phyloP scores from a whole-genome alignment of 2,888 invertebrate genomes.

The Onthophagus sagittarius region DNA sequence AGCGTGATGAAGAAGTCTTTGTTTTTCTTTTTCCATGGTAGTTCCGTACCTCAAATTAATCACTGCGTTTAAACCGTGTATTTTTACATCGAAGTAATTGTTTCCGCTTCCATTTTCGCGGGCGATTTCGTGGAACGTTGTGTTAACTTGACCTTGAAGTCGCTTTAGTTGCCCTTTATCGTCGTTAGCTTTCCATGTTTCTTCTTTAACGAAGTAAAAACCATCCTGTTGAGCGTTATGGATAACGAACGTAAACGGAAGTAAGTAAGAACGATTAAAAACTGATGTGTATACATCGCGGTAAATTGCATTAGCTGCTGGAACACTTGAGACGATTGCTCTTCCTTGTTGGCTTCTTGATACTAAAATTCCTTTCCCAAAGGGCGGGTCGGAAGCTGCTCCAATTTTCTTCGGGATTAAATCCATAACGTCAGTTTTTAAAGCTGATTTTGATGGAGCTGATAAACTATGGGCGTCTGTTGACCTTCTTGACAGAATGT shows the following conservation, averaged over 20 bases:
- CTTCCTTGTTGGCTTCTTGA: conserved; percentile 75
- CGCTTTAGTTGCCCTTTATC: conserved; percentile 86
- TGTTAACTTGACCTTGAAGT: conserved; percentile 85
- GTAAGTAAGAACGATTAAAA: conserved; percentile 81
- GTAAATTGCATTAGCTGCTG: conserved; percentile 86
- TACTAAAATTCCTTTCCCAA: conserved; percentile 82
- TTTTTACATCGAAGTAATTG: conserved; percentile 81
- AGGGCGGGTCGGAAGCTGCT: conserved; percentile 82
- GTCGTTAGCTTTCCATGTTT: conserved; percentile 83
- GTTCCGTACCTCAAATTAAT: conserved; percentile 90
- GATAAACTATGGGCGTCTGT: conserved; percentile 72
- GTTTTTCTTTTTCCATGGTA: conserved; percentile 83
- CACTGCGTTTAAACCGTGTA: conserved; percentile 85
- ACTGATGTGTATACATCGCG: conserved; percentile 90
- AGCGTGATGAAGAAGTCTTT: conserved; percentile 86
- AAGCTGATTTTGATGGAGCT: conserved; percentile 73
- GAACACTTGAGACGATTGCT: conserved; percentile 81
- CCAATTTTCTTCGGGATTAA: conserved; percentile 72
- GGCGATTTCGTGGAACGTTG: conserved; percentile 80
- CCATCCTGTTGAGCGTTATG: conserved; percentile 88
- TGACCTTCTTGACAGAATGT: conserved; percentile 74
- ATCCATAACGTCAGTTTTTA: conserved; percentile 75
- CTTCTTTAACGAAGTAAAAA: conserved; percentile 91
- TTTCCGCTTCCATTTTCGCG: conserved; percentile 69
- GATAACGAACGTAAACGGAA: conserved; percentile 84